phyloP scores from a whole-genome alignment of 2,113 vertebrate species.

The Ovis canadensis region DNA sequence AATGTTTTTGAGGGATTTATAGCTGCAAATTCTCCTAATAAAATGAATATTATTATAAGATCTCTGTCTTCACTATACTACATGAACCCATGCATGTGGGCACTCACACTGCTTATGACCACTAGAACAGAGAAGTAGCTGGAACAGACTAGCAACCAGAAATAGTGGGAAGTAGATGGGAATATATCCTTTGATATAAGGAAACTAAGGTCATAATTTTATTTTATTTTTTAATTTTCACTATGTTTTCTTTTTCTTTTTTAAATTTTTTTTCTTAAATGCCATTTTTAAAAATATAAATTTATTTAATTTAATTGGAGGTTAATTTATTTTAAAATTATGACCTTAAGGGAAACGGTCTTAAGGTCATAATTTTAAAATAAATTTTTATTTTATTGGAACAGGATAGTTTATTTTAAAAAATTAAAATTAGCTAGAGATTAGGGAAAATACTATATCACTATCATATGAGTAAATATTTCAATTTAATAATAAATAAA shows the following conservation, averaged over 20 bases:
- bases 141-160: background rate
- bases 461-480: background rate
- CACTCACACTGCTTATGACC: background rate
- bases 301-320: no score
- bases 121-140: background rate
- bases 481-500: background rate
- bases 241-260: no score
- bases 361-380: background rate
- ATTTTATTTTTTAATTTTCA: no score
- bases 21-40: background rate
- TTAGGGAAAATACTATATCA: background rate
- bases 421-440: background rate
- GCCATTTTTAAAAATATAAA: no score
- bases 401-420: background rate
- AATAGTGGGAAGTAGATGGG: background rate
- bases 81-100: fast-evolving
- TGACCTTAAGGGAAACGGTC: no score
- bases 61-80: background rate
- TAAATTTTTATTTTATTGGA: background rate
- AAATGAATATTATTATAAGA: background rate
- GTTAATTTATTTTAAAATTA: no score
- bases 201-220: background rate
- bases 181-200: background rate
- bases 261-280: no score
- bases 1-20: background rate